Base-by-base conservation (phyloP, 2,888 invertebrate genomes). In the Suillia variegata region DNA sequence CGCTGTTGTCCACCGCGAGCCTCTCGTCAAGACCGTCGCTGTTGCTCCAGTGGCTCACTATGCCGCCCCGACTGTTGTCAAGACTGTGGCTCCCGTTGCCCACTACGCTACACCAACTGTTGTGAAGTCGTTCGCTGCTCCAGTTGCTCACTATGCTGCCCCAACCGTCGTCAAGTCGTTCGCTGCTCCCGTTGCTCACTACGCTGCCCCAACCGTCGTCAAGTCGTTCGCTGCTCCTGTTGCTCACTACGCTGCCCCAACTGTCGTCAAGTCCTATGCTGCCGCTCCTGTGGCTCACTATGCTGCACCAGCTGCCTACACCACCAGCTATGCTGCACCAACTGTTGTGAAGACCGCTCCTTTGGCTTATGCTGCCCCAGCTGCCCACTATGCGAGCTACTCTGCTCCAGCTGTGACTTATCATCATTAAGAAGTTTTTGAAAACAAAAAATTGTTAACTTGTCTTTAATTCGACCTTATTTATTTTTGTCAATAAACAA, bases 1-100 rank as follows among this genome's bases (percentile, higher is more conserved):
- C 58, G 81, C 81, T 38, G 75, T 81, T 18, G 81, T 81, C 5
- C 64, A 69, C 49, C 73, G 71, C 56, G 70, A 71, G 59, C 70
- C 73, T 5, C 56, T 69, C 24, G 66, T 59, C n/a, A 68, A 66
- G 34, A 60, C 67, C 51, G 64, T 67, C 26, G 65, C 52, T n/a
- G 64, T 67, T 26, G 67, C 68, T 13, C 66, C 71, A 45, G 54
- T 62, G 2, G 62, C 53, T 13, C 60, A 48, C 6, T 56, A 63
- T 18, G 49, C 54, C 2, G 58, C 59, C 17, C 54, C 65, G 42
- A 26, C 49, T 50, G 21, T 33, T 13, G 20, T 42, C 6, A 21
- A 22, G n/a, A n/a, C n/a, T 5, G 24, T 59, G 0, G 52, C 54
- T 22, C 56, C 58, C 42, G 60, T 26, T 26, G 26, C 26, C 26